These are phyloP conservation scores for Zygothrica quintamaculata DNA, from an alignment of 2,888 invertebrate genomes.

Conservation along the genomic window DNA sequence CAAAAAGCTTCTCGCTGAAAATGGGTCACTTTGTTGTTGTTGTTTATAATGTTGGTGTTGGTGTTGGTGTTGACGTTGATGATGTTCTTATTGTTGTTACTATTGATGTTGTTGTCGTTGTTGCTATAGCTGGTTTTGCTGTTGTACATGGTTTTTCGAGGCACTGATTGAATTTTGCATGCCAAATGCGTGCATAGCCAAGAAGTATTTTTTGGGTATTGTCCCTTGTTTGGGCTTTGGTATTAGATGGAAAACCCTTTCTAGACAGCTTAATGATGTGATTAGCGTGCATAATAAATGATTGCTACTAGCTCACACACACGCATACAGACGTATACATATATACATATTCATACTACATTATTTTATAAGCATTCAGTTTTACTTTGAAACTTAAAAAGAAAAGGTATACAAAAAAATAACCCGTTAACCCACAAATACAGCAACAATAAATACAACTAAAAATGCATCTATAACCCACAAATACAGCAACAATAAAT, in stretches of 20 bases:
- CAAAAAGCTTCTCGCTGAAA: slow-evolving; percentile 76
- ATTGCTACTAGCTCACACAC: slow-evolving; percentile 32
- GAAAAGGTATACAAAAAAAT: too few relatives aligned
- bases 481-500: background rate
- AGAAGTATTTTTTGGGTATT: slow-evolving; percentile 9
- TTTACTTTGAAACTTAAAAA: too few relatives aligned
- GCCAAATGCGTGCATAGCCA: slow-evolving; percentile 62
- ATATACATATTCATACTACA: slow-evolving; percentile 1
- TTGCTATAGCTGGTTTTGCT: slow-evolving; percentile 14
- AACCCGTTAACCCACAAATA: too few relatives aligned
- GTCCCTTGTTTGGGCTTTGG: slow-evolving; percentile 21
- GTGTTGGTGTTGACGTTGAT: too few relatives aligned
- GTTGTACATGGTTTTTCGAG: slow-evolving; percentile 37
- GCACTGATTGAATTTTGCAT: slow-evolving; percentile 77
- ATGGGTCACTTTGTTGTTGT: slow-evolving; percentile 64
- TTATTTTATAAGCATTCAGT: too few relatives aligned
- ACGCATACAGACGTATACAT: slow-evolving; percentile 6
- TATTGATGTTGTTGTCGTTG: slow-evolving; percentile 38
- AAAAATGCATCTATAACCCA: too few relatives aligned
- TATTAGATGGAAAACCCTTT: slow-evolving; percentile 32
- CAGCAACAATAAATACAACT: too few relatives aligned
- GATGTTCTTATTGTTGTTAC: slow-evolving; percentile 28
- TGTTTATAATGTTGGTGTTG: slow-evolving; percentile 31
- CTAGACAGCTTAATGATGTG: slow-evolving; percentile 67
- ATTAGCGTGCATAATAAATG: slow-evolving; percentile 73